Percentiles rank a stretch among this genome's conserved stretches.
phyloP scores from a whole-genome alignment of 2,888 invertebrate species.

The Phyllotreta striolata region DNA sequence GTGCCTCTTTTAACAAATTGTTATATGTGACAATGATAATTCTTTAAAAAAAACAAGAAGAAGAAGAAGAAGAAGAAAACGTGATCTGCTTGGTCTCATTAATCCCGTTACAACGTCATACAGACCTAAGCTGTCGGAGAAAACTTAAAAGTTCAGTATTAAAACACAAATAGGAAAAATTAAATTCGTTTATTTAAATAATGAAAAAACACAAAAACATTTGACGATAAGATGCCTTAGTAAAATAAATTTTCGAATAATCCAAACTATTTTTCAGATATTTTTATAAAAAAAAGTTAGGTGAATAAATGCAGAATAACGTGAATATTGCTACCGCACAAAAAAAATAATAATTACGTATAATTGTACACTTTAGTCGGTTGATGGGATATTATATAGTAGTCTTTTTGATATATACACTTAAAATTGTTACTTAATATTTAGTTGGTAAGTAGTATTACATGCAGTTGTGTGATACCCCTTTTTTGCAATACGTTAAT shows the following conservation, averaged over 20 bases:
- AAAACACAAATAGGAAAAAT: conserved; percentile 24
- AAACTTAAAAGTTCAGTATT: conserved; percentile 32
- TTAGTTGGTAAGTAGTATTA: conserved; percentile 61
- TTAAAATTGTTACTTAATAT: conserved; percentile 58
- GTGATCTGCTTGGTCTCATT: conserved; percentile 56
- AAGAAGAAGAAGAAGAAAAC: conserved; percentile 43
- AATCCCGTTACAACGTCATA: conserved; percentile 50
- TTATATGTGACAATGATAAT: conserved; percentile 50
- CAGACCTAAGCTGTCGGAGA: conserved; percentile 51
- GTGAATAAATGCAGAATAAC: conserved; percentile 33
- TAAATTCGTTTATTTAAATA: conserved; percentile 22
- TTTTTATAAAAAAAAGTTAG: conserved; percentile 42
- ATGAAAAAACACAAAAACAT: conserved; percentile 22
- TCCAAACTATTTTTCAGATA: conserved; percentile 42
- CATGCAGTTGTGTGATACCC: conserved; percentile 53
- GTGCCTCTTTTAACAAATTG: conserved; percentile 54
- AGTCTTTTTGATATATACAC: conserved; percentile 35
- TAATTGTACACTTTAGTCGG: conserved; percentile 54
- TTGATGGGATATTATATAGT: conserved; percentile 51
- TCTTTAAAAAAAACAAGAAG: conserved; percentile 41
- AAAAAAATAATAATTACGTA: conserved; percentile 53
- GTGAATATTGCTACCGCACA: conserved; percentile 44
- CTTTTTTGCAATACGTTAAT: conserved; percentile 58
- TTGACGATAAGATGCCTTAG: conserved; percentile 44
- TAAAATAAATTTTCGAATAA: conserved; percentile 43